Evolutionary conservation across 2,888 invertebrate species (phyloP), one percentile per base, ranked within the genome.

Genomic region (Himalopsyche tibetana): DNA sequence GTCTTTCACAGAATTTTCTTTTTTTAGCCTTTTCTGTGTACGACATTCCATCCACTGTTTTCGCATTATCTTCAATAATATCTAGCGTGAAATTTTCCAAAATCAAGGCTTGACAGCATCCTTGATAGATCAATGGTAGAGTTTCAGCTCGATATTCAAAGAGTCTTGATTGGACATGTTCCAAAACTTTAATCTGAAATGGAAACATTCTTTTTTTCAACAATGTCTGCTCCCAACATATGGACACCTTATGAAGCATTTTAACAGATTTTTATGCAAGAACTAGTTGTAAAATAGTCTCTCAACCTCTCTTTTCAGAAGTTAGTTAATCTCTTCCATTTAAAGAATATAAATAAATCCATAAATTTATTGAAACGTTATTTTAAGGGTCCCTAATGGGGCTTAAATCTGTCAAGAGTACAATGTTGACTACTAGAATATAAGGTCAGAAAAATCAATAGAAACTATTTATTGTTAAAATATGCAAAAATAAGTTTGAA

Each of bases 11-110:
- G 90, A 96, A 96, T 89, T 95, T 95, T 88, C 96, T 94, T 90
- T 98, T 98, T 89, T 95, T 95, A 0, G 97, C 96, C 90, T 97
- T 97, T 90, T 98, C 97, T 82, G 97, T 97, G 90, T 97, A 98
- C 5, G 97, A 96, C 95, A 97, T 96, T 38, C n/a, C 36, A 36
- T 36, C 38, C 2, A 15, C 38, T 63, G 63, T n/a, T 15, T 11
- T 19, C 8, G 2, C 12, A 36, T 28, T 36, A 74, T 74, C 74
- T 19, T 28, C 56, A 5, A 17, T 63, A 19, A 4, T 19, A 36
- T 74, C 74, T 38, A 74, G 5, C 15, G 36, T 74, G 15, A 36
- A 36, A 38, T 15, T 12, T 74, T 74, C 36, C 5, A 63, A 8
- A 19, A 6, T 15, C 3, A 74, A 74, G 15, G 74, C 38, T 4